Percentiles rank a stretch among this genome's conserved stretches.
phyloP scores from a whole-genome alignment of 2,888 invertebrate species.

The Chalcosyrphus nemorum region DNA sequence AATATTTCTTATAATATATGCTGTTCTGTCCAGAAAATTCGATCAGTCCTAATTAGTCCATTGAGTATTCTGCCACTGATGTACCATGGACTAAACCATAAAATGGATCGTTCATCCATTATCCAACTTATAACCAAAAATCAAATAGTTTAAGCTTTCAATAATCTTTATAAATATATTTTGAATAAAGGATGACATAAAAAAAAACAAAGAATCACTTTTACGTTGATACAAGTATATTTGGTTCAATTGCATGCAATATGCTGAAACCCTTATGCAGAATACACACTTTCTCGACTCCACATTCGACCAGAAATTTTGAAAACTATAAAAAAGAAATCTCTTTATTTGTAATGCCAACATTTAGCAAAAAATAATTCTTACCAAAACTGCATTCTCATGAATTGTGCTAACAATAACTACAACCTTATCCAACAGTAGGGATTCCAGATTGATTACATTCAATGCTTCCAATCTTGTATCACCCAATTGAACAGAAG shows the following conservation, averaged over 20 bases:
- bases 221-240: slow-evolving; percentile 80
- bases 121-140: too few species aligned
- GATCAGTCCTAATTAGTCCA: too few species aligned
- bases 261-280: slow-evolving; percentile 94
- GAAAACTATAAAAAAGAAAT: slow-evolving; percentile 88
- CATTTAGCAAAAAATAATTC: slow-evolving; percentile 70
- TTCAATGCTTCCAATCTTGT: slow-evolving; percentile 88
- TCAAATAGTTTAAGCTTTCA: too few species aligned
- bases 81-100: too few species aligned
- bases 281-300: slow-evolving; percentile 90
- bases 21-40: too few species aligned
- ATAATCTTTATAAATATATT: slow-evolving; percentile 31
- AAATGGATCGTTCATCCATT: too few species aligned
- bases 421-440: slow-evolving; percentile 86
- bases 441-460: slow-evolving; percentile 84
- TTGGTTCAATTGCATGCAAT: slow-evolving; percentile 87
- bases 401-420: slow-evolving; percentile 91
- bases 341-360: not conserved
- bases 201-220: slow-evolving; percentile 11
- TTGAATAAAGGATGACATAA: not conserved
- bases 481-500: slow-evolving; percentile 88
- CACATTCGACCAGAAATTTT: slow-evolving; percentile 90
- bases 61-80: too few species aligned
- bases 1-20: too few species aligned
- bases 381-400: slow-evolving; percentile 89